Base-by-base conservation (phyloP, 1,140 invertebrate species). In the Apolygus lucorum region DNA sequence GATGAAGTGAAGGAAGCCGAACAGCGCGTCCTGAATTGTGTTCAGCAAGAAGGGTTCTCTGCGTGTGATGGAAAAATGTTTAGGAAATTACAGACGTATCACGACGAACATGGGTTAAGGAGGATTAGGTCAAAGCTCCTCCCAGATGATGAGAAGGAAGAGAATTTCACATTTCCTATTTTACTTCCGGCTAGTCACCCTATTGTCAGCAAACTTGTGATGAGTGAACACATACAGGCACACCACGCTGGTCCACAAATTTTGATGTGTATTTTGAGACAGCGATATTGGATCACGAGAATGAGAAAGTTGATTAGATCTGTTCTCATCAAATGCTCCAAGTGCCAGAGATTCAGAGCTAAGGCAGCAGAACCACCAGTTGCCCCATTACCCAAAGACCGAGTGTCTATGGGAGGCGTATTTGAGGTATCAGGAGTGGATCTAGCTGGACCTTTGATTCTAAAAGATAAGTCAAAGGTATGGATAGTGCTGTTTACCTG, bases 401-500 rank as follows among this genome's bases (percentile, higher is more conserved):
- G 63, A 22, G 26, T 28, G 26, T 25, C 4, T 11, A 17, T 25
- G 17, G 21, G 22, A 14, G 27, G 22, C 28, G 21, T 28, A 25
- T 65, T 65, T 28, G 22, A 65, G n/a, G 26, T 28, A n/a, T 71
- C 42, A n/a, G 68, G 68, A 2, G 52, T 71, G 1, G 72, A 71
- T 28, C 63, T 73, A 14, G 64, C 69, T 65, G 73, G 73, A 2
- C 69, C 73, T 22, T 27, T 73, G 28, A 21, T 62, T 52, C 26
- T 73, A 26, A 24, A n/a, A 28, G 54, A 52, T 63, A 69, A 52
- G 13, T 21, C 24, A 8, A 78, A 80, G 63, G 69, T 69, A 0
- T 78, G 76, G 76, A 68, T 78, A 29, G 74, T 75, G 59, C 28
- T 79, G 11, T 78, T 79, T 52, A 77, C 77, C 11, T 79, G 78